Base-by-base conservation (phyloP, 2,797 vertebrate species). In the Mionectes olivaceus region DNA sequence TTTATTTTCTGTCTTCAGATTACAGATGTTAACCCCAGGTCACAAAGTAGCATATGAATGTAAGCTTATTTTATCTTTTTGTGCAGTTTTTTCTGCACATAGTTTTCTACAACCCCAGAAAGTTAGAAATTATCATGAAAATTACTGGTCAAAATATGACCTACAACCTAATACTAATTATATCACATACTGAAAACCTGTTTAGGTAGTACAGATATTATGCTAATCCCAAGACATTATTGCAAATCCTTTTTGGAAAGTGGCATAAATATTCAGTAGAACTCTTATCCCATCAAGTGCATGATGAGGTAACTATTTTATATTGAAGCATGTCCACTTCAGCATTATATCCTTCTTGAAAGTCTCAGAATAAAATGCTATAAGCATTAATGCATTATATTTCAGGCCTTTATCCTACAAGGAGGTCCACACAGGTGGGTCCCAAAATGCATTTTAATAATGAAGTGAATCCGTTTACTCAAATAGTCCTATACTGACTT, bases 81-180 rank as follows among this genome's bases (percentile, higher is more conserved):
- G 32, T 64, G 74, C 43, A 49, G 37, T 39, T 83, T 77, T 83
- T 61, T 52, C 46, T 69, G 28, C 43, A 77, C 12, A 53, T 16
- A 69, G 22, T 63, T 90, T 92, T 83, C 70, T 84, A 90, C n/a
- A 90, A 87, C 27, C 27, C 32, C 53, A 25, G 44, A 83, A 78
- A 81, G 83, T 78, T 16, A 69, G 73, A 93, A 90, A 52, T 41
- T 2, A 78, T 55, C 6, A 5, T 56, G 63, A 87, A 94, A 94
- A 89, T 78, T 87, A 77, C 27, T 52, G 8, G 57, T 75, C 83
- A 91, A 93, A 95, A 81, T 50, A 70, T 32, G 47, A 94, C 77
- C 59, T 60, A 78, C 52, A 93, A 94, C 23, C 55, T 89, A 94
- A 61, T 8, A 59, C 52, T 70, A 94, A 89, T 92, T 88, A 84